Conservation (phyloP, 2,797 vertebrate genomes). For the Paguma larvata region DNA sequence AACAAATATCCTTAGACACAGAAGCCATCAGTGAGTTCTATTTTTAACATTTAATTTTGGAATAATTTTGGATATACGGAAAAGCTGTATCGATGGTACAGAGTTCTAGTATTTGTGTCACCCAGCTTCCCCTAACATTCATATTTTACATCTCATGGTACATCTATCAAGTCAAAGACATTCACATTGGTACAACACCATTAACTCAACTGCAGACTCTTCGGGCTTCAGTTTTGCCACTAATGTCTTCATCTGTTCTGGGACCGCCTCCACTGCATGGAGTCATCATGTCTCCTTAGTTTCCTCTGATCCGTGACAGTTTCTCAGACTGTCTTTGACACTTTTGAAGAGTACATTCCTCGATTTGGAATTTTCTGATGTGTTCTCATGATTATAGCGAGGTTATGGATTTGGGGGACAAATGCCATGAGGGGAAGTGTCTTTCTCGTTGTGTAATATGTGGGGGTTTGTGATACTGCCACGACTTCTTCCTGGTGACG, state of each 20-base stretch:
- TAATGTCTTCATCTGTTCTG: not conserved
- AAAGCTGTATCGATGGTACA: not conserved
- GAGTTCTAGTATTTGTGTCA: not conserved
- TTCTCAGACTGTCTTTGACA: not conserved
- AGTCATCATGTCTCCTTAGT: not conserved
- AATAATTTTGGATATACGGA: conserved; percentile 36
- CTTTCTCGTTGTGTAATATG: not conserved
- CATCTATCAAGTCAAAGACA: conserved; percentile 22
- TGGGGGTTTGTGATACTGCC: not conserved
- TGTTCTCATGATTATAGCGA: not conserved
- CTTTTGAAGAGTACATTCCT: not conserved
- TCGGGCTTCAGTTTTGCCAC: not conserved
- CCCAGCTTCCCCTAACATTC: conserved; percentile 3
- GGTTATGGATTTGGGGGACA: not conserved
- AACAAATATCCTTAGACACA: conserved; percentile 10
- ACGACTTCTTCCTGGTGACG: not conserved
- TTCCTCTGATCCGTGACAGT: not conserved
- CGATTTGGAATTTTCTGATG: not conserved
- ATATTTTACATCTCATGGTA: not conserved
- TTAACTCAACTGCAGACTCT: not conserved
- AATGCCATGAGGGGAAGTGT: not conserved
- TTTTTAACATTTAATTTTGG: conserved; percentile 31
- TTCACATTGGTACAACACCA: not conserved
- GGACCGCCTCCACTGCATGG: not conserved
- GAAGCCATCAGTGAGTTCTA: not conserved